Evolutionary conservation across 2,888 invertebrate species (phyloP), one percentile per base, ranked within the genome.

Genomic region (Eumacrocentrus americanus): DNA sequence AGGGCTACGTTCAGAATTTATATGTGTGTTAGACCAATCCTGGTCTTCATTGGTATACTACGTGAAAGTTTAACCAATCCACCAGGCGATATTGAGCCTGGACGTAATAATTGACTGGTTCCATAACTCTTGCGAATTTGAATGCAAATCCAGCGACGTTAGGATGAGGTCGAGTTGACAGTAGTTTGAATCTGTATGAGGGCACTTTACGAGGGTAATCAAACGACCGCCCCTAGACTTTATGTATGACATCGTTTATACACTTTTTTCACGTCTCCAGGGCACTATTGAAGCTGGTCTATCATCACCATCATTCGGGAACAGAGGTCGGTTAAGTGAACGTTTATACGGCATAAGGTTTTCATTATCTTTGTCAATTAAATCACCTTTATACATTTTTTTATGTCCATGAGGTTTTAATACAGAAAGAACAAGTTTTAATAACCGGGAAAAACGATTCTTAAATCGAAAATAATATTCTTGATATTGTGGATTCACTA

Each of bases 11-110:
- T n/a, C n/a, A n/a, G n/a, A n/a, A n/a, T n/a, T n/a, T n/a, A n/a
- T n/a, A n/a, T n/a, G n/a, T n/a, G 14, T 40, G 12, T 35, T 38
- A 23, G 12, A 25, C 16, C 23, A 48, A 11, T 38, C 2, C 35
- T 35, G 18, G 44, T 7, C 25, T 42, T 44, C 51, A 52, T 58
- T 51, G 34, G 38, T 37, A 29, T 29, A 9, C 29, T 37, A 44
- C 44, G 20, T 34, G 35, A 42, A 44, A 52, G 58, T 58, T 44
- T 51, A 51, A 58, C 34, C 42, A 44, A 58, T 46, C 29, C n/a
- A n/a, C 16, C 22, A 11, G 23, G 29, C 11, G n/a, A n/a, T n/a
- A n/a, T n/a, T n/a, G n/a, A 38, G 37, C 37, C 23, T 20, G 35
- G 18, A 56, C 44, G 23, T 42, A 14, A 51, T 44, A 42, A 50